Conservation (phyloP, 1,140 invertebrate genomes). For the Oedothorax gibbosus region DNA sequence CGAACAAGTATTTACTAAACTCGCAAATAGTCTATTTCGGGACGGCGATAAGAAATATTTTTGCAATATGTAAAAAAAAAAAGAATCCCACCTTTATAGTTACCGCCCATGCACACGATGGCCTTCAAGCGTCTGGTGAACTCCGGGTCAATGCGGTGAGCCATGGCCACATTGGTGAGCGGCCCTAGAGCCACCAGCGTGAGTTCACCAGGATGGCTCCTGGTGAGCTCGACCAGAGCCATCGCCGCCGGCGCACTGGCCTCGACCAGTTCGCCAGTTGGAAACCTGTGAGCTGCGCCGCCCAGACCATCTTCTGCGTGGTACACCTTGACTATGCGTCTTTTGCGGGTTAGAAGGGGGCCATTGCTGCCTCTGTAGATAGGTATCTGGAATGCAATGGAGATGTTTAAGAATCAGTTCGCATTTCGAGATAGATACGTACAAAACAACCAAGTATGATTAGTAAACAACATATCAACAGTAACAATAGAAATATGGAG, state of each 20-base stretch:
- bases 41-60: too few relatives aligned
- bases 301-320: conserved; percentile 32
- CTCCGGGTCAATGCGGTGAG: conserved; percentile 68
- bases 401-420: too few relatives aligned
- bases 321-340: not conserved
- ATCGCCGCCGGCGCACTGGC: conserved; percentile 68
- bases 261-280: conserved; percentile 14
- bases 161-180: conserved; percentile 71
- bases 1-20: too few relatives aligned
- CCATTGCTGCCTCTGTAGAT: conserved; percentile 22
- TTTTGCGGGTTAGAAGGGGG: not conserved
- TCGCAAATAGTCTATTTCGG: too few relatives aligned
- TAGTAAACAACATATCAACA: too few relatives aligned
- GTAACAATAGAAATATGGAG: too few relatives aligned
- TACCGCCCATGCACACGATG: conserved; percentile 45
- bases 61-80: too few relatives aligned
- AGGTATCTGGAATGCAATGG: conserved; percentile 23
- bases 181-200: conserved; percentile 76
- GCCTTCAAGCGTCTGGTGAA: conserved; percentile 67
- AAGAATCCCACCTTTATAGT: conserved; percentile 69
- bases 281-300: not conserved
- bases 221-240: conserved; percentile 71
- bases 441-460: too few relatives aligned
- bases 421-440: too few relatives aligned
- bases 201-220: conserved; percentile 70